Base-by-base conservation (phyloP, 2,797 vertebrate genomes). In the Dicrostonyx torquatus region DNA sequence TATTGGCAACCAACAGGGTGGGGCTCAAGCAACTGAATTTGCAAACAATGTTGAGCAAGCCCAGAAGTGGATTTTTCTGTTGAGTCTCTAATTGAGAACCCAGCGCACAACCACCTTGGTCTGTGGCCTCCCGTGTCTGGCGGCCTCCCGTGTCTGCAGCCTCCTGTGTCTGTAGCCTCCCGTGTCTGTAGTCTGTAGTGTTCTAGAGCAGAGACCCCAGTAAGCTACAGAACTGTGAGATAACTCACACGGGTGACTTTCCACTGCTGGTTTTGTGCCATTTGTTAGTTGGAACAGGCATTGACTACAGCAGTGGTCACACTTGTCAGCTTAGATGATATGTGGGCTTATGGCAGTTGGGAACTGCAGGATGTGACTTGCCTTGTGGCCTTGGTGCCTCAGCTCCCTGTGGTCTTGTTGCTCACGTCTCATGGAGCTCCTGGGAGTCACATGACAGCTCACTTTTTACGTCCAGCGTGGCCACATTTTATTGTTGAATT, bases 401-500 rank as follows among this genome's bases (percentile, higher is more conserved):
- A 72, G 8, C 62, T 79, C 22, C 5, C 26, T 20, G 31, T 64
- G 84, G 87, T 40, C 45, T 18, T 53, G 75, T 58, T 50, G 55
- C 45, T 90, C 55, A 22, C 37, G 24, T 90, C 9, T 26, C 58
- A 20, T 9, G 20, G 72, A 84, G 58, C 26, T 55, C 58, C 55
- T 37, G 22, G 14, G 83, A 85, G 26, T 68, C 73, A 94, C 70
- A n/a, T n/a, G 94, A 90, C 26, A 92, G 89, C 97, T 17, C 55
- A 68, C 45, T 78, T 97, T 97, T 96, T 94, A 97, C 91, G 96
- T 82, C 72, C 62, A 95, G 18, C 34, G 78, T 89, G 89, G 94
- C 55, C 2, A 7, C 86, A 50, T 97, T 98, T 98, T 97, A 98
- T 89, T 86, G 92, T 95, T 5, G 31, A 98, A 98, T 98, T 98